Conservation (phyloP, 2,113 vertebrate genomes). For the Brachyhypopomus occidentalis region DNA sequence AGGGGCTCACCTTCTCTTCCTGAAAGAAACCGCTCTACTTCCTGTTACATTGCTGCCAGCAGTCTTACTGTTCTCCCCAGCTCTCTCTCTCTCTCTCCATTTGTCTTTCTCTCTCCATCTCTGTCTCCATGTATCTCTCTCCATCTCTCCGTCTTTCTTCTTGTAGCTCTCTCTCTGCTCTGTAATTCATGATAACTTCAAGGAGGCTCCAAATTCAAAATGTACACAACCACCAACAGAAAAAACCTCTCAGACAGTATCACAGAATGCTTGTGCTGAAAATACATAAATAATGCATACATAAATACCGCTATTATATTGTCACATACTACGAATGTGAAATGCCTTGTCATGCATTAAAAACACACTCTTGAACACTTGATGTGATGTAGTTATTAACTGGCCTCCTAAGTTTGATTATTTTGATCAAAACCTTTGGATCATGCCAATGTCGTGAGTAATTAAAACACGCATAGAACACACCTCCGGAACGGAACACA, state of each 20-base stretch:
- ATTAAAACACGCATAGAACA: no score
- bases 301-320: no score
- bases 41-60: constrained; percentile 31
- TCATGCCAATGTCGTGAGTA: no score
- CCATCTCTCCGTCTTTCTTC: neutral
- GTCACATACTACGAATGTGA: no score
- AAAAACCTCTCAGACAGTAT: neutral
- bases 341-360: no score
- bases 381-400: no score
- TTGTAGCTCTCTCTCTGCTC: neutral
- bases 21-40: constrained; percentile 42
- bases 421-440: no score
- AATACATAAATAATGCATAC: no score
- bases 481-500: no score
- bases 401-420: no score
- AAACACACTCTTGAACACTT: no score
- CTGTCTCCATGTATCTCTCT: neutral
- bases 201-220: constrained; percentile 2
- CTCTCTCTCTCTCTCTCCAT: constrained; percentile 15
- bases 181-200: constrained; percentile 29
- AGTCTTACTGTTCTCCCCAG: constrained; percentile 13
- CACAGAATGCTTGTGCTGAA: neutral
- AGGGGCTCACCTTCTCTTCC: constrained; percentile 41
- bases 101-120: constrained; percentile 14
- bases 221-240: neutral